A percentile compares a stretch with the other conserved stretches of the same genome.
phyloP scores from a whole-genome alignment of 1,140 invertebrate species.

The Penaeus chinensis region DNA sequence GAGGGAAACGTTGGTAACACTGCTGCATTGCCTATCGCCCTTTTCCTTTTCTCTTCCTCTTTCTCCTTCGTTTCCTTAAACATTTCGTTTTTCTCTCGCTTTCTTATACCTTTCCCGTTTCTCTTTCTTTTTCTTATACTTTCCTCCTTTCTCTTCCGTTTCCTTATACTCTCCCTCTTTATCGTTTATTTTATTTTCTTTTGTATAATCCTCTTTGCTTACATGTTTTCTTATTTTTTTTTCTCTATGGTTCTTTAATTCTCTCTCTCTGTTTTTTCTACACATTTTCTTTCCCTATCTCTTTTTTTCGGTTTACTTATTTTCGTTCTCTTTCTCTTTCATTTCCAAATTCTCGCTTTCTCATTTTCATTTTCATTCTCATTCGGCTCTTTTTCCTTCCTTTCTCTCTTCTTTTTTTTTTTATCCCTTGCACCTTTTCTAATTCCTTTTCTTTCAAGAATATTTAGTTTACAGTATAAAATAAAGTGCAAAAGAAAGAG shows the following conservation, averaged over 20 bases:
- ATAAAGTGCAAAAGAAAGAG: too few species aligned
- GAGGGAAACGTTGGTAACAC: too few species aligned
- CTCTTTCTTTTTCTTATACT: background rate
- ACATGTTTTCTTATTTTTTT: too few species aligned
- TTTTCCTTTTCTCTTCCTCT: slow-evolving; percentile 16
- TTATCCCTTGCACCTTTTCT: background rate
- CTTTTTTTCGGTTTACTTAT: background rate
- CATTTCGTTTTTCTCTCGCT: background rate
- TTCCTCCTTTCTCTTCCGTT: too few species aligned
- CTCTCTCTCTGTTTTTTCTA: too few species aligned
- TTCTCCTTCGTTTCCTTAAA: background rate
- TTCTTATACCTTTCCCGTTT: background rate
- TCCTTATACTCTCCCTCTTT: too few species aligned
- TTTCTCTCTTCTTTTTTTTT: background rate
- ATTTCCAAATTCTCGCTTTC: background rate
- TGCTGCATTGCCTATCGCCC: background rate
- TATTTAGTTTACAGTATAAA: too few species aligned
- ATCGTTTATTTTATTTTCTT: too few species aligned
- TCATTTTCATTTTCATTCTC: background rate
- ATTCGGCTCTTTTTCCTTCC: background rate
- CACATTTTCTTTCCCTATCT: background rate
- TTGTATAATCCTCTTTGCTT: too few species aligned
- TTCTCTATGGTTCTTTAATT: too few species aligned
- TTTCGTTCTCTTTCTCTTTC: slow-evolving; percentile 21
- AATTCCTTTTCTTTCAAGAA: background rate